Conservation (phyloP, 2,797 vertebrate species). For the Amniataba percoides region DNA sequence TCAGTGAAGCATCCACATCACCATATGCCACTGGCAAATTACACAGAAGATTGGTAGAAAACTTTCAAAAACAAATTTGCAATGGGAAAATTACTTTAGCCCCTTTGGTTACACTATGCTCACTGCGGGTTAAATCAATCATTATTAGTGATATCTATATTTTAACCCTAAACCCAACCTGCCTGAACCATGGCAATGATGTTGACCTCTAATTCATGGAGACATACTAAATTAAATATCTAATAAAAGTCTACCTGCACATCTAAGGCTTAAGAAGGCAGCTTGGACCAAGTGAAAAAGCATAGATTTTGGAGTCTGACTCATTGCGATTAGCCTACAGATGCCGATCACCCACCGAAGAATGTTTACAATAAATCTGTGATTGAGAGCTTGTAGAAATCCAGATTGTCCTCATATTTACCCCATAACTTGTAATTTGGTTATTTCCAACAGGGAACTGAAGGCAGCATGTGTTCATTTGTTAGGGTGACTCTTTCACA, state of each 20-base stretch:
- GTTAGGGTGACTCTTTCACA: conserved; percentile 39
- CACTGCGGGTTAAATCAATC: not conserved
- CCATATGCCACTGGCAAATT: not conserved
- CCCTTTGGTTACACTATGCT: not conserved
- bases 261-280: too few relatives aligned
- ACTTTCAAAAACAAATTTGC: not conserved
- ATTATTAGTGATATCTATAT: not conserved
- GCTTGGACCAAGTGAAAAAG: not conserved
- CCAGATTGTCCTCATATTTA: conserved; percentile 14
- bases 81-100: not conserved
- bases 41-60: not conserved
- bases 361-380: conserved; percentile 11
- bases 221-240: not conserved
- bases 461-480: conserved; percentile 53
- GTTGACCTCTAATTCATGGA: not conserved
- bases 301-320: not conserved
- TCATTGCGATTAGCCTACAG: not conserved
- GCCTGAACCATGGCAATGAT: not conserved
- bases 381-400: conserved; percentile 8
- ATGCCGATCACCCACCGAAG: not conserved
- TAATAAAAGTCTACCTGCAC: not conserved
- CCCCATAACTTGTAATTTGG: conserved; percentile 24
- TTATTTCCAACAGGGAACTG: conserved; percentile 34
- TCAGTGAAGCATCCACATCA: conserved; percentile 1
- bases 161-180: not conserved